Conservation (phyloP, 92 coral and sea anemone genomes). For the Micromussa lordhowensis region DNA sequence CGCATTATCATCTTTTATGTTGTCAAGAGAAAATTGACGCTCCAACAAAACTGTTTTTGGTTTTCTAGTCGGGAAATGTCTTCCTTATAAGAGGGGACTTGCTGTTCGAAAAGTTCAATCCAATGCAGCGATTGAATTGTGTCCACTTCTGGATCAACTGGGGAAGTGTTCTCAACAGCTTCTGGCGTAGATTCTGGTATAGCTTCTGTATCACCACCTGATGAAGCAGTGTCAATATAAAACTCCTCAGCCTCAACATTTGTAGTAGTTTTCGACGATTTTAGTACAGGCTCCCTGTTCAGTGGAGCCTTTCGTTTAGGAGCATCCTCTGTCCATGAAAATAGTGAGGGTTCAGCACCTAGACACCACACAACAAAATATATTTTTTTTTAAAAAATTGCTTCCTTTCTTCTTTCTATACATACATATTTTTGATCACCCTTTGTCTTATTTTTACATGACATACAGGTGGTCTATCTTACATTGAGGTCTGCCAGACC, state of each 20-base stretch:
- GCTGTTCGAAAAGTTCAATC: not conserved
- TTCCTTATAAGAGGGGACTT: conserved; percentile 1
- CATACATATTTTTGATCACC: too few relatives aligned
- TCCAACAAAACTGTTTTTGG: conserved; percentile 23
- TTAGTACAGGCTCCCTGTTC: conserved; percentile 13
- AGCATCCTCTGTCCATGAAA: conserved; percentile 4
- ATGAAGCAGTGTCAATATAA: conserved; percentile 3
- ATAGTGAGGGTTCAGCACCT: too few relatives aligned
- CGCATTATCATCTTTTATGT: conserved; percentile 36
- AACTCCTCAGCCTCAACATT: conserved; percentile 14
- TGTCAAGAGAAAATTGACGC: conserved; percentile 42
- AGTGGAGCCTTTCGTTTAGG: conserved; percentile 28
- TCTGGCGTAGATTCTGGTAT: conserved; percentile 8
- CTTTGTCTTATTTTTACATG: too few relatives aligned
- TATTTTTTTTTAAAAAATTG: too few relatives aligned
- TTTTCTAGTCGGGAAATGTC: not conserved
- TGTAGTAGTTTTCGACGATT: conserved; percentile 1
- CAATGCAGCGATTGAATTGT: not conserved
- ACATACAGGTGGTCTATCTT: too few relatives aligned
- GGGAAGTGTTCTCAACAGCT: not conserved
- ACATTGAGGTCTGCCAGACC: too few relatives aligned
- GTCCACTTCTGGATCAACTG: conserved; percentile 17
- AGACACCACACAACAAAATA: too few relatives aligned
- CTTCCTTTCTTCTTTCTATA: too few relatives aligned
- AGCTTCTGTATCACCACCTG: conserved; percentile 14